These are phyloP conservation scores for Varanus salvator DNA, from an alignment of 2,113 vertebrate genomes.

Conservation along the genomic window DNA sequence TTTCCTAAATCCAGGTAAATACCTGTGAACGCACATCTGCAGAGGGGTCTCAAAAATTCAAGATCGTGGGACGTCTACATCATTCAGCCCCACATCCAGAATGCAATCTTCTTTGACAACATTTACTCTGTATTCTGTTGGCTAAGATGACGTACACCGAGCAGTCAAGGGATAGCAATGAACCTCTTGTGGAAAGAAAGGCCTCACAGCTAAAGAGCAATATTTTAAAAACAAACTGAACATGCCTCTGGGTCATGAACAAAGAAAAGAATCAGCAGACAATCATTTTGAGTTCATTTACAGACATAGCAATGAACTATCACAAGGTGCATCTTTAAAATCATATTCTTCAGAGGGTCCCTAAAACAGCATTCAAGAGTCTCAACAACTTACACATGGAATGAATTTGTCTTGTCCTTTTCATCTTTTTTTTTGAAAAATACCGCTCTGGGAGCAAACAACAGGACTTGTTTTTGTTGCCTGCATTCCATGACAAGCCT, in stretches of 20 bases:
- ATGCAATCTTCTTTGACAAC: background rate
- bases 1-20: slow-evolving; percentile 21
- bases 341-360: slow-evolving; percentile 8
- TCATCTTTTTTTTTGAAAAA: slow-evolving; percentile 44
- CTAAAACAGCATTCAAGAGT: background rate
- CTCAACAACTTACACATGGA: slow-evolving; percentile 2
- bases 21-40: background rate
- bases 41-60: background rate
- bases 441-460: background rate
- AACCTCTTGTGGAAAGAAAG: slow-evolving; percentile 28
- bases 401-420: slow-evolving; percentile 10
- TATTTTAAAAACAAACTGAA: background rate
- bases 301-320: background rate
- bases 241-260: slow-evolving; percentile 16
- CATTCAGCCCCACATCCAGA: background rate
- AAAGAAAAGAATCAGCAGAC: background rate
- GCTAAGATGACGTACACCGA: slow-evolving; percentile 24
- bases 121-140: background rate
- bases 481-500: too few species aligned
- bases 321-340: background rate
- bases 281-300: slow-evolving; percentile 37
- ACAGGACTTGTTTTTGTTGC: background rate
- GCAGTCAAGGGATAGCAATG: background rate
- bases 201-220: slow-evolving; percentile 38
- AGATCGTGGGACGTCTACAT: background rate